Base-by-base conservation (phyloP, 30 jellyfish, hydroid and myxozoan species). In the Sanderia malayensis region DNA sequence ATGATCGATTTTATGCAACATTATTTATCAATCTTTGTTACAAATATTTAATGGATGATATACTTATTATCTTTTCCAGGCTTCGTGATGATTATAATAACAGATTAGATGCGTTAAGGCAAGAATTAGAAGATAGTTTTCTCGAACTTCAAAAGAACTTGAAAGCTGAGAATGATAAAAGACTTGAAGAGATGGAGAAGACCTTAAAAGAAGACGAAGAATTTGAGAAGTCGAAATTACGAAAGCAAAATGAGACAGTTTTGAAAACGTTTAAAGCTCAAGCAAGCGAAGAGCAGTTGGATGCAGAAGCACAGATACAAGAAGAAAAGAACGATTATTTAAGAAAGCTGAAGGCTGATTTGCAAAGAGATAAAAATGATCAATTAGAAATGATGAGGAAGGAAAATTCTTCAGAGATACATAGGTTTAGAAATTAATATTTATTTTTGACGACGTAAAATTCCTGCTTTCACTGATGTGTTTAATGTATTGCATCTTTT, bases 301-400 rank as follows among this genome's bases (percentile, higher is more conserved):
- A 85, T 17, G 88, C 73, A 27, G 89, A 76, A 21, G 95, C 89
- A 25, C 74, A 68, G 46, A 46, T 85, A 1, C 88, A 85, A 33
- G 95, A 85, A 41, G 95, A 85, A 25, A 61, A 61, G 44, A 80
- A 85, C 22, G 82, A 69, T 44, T 58, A 46, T 53, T 25, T 73
- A 53, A 85, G 89, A 58, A 76, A 69, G 47, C 7, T 85, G 13
- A 74, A 75, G 69, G 52, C 21, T 13, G 85, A 85, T 9, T 31
- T 74, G 2, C 79, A 76, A 60, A 68, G 55, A 44, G 85, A 85
- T 44, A 74, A 67, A 23, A 74, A 68, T 22, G 30, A 70, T 23
- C 82, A 73, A 46, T 78, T 74, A 45, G 31, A 61, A 30, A 67
- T 28, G 30, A 21, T 85, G 32, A 85, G 30, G 17, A 72, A 85